Conservation (phyloP, 2,113 vertebrate species). For the Spermophilus dauricus region DNA sequence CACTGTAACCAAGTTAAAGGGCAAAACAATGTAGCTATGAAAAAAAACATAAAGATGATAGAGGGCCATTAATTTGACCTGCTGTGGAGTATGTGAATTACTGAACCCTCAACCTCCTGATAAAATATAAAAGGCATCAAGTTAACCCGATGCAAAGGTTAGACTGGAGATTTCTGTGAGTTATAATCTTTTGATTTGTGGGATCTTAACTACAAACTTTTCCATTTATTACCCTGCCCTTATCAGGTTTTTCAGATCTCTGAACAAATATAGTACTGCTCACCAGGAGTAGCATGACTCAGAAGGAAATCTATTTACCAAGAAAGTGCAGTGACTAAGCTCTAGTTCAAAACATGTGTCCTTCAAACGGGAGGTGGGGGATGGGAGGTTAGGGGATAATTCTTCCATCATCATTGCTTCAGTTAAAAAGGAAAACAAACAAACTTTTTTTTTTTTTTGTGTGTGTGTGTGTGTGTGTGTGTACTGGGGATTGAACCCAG, state of each 20-base stretch:
- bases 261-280: constrained; percentile 83
- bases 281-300: constrained; percentile 74
- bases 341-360: constrained; percentile 74
- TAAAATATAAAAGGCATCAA: constrained; percentile 42
- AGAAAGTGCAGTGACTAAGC: constrained; percentile 78
- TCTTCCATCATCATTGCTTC: constrained; percentile 54
- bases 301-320: constrained; percentile 83
- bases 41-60: constrained; percentile 20
- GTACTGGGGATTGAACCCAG: no score
- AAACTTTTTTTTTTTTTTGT: constrained; percentile 5
- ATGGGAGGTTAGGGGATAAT: constrained; percentile 58
- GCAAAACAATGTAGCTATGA: neutral
- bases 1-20: neutral
- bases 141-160: constrained; percentile 39
- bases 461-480: no score
- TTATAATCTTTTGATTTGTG: constrained; percentile 63
- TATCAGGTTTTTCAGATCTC: constrained; percentile 79
- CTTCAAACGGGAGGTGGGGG: constrained; percentile 56
- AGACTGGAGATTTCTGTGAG: neutral
- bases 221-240: constrained; percentile 68
- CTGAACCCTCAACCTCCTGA: neutral
- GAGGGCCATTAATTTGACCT: neutral
- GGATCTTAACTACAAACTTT: constrained; percentile 44
- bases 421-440: constrained; percentile 65
- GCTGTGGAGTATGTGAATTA: neutral